phyloP scores from a whole-genome alignment of 2,888 invertebrate genomes.

The Unio pictorum region DNA sequence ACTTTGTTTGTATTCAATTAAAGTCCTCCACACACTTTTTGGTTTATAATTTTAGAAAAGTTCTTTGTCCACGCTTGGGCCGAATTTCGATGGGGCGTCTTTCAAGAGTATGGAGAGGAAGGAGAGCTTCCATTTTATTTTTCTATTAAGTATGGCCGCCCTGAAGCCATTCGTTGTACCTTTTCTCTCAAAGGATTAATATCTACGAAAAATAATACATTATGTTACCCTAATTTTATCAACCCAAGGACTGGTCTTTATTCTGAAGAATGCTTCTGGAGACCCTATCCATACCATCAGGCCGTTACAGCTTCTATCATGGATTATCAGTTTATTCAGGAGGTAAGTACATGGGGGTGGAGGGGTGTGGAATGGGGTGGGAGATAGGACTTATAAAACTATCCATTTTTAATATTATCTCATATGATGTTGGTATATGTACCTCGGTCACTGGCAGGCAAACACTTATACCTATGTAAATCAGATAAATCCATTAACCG shows the following conservation, averaged over 20 bases:
- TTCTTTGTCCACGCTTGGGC: conserved; percentile 60
- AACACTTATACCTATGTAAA: too few species aligned
- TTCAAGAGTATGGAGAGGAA: conserved; percentile 51
- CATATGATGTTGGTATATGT: too few species aligned
- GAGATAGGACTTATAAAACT: too few species aligned
- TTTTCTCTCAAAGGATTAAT: conserved; percentile 35
- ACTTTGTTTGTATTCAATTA: too few species aligned
- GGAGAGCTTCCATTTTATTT: conserved; percentile 56
- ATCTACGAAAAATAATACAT: conserved; percentile 16
- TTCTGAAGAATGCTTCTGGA: conserved; percentile 47
- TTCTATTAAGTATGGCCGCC: conserved; percentile 40
- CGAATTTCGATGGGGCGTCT: conserved; percentile 59
- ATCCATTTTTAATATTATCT: too few species aligned
- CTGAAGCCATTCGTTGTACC: conserved; percentile 49
- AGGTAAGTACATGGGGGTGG: conserved; percentile 13
- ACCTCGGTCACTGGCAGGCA: too few species aligned
- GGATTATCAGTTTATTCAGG: conserved; percentile 41
- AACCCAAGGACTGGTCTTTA: conserved; percentile 42
- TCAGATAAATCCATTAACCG: too few species aligned
- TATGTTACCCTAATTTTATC: conserved; percentile 4
- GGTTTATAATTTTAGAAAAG: conserved; percentile 32
- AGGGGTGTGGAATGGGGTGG: too few species aligned
- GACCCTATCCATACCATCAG: conserved; percentile 38
- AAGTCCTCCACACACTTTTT: too few species aligned
- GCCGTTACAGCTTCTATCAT: conserved; percentile 47